Evolutionary conservation across 2,888 invertebrate species (phyloP).

Genomic region (Campaea margaritaria): DNA sequence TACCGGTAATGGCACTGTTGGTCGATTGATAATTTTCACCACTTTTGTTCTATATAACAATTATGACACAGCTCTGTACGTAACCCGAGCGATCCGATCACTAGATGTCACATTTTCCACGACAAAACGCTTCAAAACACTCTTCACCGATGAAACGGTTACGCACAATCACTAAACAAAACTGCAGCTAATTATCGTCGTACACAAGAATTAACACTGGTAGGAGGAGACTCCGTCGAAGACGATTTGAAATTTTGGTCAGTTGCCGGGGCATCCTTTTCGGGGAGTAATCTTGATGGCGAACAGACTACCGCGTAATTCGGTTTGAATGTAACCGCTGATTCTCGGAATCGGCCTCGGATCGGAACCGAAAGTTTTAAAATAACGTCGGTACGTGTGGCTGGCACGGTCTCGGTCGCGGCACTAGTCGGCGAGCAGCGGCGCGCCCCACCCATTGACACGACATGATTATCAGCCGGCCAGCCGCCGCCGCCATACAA

Average conservation of each 20-base stretch:
- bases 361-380: slow-evolving; percentile 50
- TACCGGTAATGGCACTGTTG: slow-evolving; percentile 72
- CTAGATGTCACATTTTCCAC: slow-evolving; percentile 68
- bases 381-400: slow-evolving; percentile 51
- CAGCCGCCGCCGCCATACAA: slow-evolving; percentile 70
- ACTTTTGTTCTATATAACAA: slow-evolving; percentile 49
- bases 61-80: slow-evolving; percentile 54
- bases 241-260: slow-evolving; percentile 74
- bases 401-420: slow-evolving; percentile 63
- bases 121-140: slow-evolving; percentile 47
- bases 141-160: slow-evolving; percentile 25
- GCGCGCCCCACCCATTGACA: slow-evolving; percentile 77
- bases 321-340: slow-evolving; percentile 37
- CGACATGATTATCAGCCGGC: slow-evolving; percentile 77
- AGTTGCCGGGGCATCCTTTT: slow-evolving; percentile 78
- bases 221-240: slow-evolving; percentile 70
- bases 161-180: slow-evolving; percentile 33
- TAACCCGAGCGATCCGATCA: slow-evolving; percentile 55
- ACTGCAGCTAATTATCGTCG: slow-evolving; percentile 71
- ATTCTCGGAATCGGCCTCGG: slow-evolving; percentile 44
- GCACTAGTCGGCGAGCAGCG: slow-evolving; percentile 64
- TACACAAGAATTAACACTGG: slow-evolving; percentile 79
- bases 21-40: slow-evolving; percentile 42
- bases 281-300: slow-evolving; percentile 30
- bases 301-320: slow-evolving; percentile 37